A percentile compares a stretch with the other conserved stretches of the same genome.
Evolutionary conservation across 2,888 invertebrate species (phyloP).

Genomic region (Caenorhabditis doughertyi): DNA sequence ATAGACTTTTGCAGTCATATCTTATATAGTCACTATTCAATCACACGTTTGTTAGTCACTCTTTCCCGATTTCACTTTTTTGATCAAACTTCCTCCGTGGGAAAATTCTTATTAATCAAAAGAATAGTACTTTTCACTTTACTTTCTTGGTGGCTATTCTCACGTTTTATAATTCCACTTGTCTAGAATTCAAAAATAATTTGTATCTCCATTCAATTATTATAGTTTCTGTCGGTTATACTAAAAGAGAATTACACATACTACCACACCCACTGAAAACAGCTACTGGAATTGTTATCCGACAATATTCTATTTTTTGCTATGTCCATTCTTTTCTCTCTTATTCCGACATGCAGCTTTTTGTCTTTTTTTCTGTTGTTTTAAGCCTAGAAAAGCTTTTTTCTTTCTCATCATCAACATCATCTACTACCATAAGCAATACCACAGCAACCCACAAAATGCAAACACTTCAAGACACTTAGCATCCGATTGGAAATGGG

Average conservation of each 20-base stretch:
- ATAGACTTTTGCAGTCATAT: too few relatives aligned
- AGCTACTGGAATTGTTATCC: constrained; percentile 45
- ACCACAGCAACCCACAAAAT: constrained; percentile 20
- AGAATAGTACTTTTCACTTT: constrained; percentile 4
- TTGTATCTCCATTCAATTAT: not conserved
- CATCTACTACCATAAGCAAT: not conserved
- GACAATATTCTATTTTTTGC: constrained; percentile 20
- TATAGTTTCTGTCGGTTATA: not conserved
- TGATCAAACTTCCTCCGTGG: not conserved
- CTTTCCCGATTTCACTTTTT: too few relatives aligned
- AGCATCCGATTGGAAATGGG: not conserved
- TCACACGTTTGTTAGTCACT: too few relatives aligned
- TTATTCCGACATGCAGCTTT: constrained; percentile 22
- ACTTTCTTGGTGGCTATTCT: not conserved
- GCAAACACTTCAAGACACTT: constrained; percentile 48
- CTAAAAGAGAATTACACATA: not conserved
- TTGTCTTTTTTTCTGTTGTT: constrained; percentile 22
- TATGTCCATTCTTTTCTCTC: constrained; percentile 24
- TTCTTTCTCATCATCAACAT: not conserved
- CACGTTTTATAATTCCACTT: not conserved
- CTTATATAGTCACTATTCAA: too few relatives aligned
- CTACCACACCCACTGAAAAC: not conserved
- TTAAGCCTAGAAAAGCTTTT: too few relatives aligned
- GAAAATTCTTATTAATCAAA: not conserved
- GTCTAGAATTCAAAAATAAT: not conserved